phyloP scores from a whole-genome alignment of 2,113 vertebrate genomes.

The Menura novaehollandiae region DNA sequence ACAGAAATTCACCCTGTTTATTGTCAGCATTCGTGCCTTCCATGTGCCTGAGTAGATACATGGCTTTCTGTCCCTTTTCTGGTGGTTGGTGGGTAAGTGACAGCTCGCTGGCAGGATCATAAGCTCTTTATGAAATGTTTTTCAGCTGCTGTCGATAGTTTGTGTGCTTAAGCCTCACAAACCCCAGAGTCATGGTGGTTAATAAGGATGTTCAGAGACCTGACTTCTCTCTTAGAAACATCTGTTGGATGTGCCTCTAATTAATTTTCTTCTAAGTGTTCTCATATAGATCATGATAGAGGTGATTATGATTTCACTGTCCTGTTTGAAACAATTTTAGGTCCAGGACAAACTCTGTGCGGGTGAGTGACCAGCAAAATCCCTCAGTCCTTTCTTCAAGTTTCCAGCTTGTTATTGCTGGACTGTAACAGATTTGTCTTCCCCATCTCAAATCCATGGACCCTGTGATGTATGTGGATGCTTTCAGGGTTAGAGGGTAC shows the following conservation, averaged over 20 bases:
- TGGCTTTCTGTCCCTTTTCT: background rate
- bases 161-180: background rate
- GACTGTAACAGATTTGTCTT: background rate
- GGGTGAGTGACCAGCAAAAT: background rate
- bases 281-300: background rate
- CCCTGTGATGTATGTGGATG: background rate
- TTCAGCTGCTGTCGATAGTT: background rate
- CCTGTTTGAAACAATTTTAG: background rate
- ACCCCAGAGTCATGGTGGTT: background rate
- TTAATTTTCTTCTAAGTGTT: background rate
- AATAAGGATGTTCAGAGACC: background rate
- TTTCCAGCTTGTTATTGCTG: background rate
- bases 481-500: background rate
- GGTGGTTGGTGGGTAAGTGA: background rate
- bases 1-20: background rate
- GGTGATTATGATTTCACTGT: background rate
- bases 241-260: background rate
- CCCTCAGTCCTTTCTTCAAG: background rate
- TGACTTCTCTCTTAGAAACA: background rate
- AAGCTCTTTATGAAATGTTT: background rate
- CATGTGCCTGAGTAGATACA: background rate
- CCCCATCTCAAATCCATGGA: background rate
- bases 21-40: background rate
- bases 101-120: background rate
- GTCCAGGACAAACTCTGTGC: background rate